Conservation (phyloP, 2,888 invertebrate species). For the Pheosia tremula region DNA sequence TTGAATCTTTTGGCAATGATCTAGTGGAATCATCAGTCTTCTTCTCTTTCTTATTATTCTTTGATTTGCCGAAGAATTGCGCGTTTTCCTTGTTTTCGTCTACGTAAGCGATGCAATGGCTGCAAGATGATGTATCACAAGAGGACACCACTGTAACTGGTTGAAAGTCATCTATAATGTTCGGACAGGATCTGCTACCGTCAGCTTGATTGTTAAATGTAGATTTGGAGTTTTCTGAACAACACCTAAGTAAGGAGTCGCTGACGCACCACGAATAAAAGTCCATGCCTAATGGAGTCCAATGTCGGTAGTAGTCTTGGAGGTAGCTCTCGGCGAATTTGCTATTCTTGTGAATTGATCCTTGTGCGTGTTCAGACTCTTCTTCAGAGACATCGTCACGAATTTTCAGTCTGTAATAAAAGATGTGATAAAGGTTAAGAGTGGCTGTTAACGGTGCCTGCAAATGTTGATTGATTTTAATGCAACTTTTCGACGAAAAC, state of each 20-base stretch:
- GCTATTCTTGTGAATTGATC: conserved; percentile 47
- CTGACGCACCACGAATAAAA: conserved; percentile 58
- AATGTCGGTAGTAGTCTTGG: conserved; percentile 64
- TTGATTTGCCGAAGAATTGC: conserved; percentile 42
- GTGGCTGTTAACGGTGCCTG: background rate
- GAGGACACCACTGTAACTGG: conserved; percentile 50
- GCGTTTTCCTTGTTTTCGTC: conserved; percentile 22
- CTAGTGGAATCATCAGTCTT: conserved; percentile 38
- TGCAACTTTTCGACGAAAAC: no score
- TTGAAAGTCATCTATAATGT: conserved; percentile 59
- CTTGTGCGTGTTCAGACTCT: conserved; percentile 44
- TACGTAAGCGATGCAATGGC: conserved; percentile 19
- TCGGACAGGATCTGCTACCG: conserved; percentile 61
- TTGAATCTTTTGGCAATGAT: conserved; percentile 65
- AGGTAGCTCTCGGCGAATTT: conserved; percentile 66
- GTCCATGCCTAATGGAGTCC: conserved; percentile 57
- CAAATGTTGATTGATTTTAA: no score
- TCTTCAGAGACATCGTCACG: conserved; percentile 52
- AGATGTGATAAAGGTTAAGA: background rate
- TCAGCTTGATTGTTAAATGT: conserved; percentile 49
- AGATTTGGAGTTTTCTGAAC: conserved; percentile 48
- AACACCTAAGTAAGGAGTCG: conserved; percentile 52
- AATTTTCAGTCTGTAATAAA: conserved; percentile 53
- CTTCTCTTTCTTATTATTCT: conserved; percentile 26
- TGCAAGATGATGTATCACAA: conserved; percentile 45